Evolutionary conservation across 2,888 invertebrate species (phyloP), one percentile per base, ranked within the genome.

Genomic region (Zele albiditarsus): DNA sequence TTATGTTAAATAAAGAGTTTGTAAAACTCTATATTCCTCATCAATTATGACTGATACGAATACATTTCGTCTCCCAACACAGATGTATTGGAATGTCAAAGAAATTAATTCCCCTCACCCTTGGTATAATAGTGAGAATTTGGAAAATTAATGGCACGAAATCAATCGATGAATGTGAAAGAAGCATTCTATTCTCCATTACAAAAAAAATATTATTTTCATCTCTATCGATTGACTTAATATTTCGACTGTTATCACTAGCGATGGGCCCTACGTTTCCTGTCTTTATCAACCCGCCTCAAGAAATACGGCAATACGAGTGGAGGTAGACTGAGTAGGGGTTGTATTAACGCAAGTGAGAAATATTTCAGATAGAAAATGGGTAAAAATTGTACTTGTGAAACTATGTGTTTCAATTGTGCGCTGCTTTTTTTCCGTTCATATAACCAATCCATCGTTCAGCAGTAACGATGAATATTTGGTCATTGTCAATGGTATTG

Each of bases 391-490:
- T 46, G 16, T 60, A 60, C 28, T 20, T 33, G 27, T 12, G 73
- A 46, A 73, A 53, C 25, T 28, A 27, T 33, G 20, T 23, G 1
- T 23, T 16, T 90, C 92, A 98, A 92, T 98, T 98, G 89, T 98
- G 98, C 67, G 97, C 94, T 3, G 98, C 97, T 71, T 95, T 91
- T 89, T 96, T 96, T n/a, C 98, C 98, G 86, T 94, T 94, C 96
- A 98, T 97, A 85, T 98, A 98, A 1, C 95, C 95, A 83, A 96
- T 95, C 98, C 98, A 98, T 71, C 98, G 90, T 84, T 95, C 94
- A 0, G 97, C 98, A 0, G 97, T 97, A 72, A 93, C 92, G 20
- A 94, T 91, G 78, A 98, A 93, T 73, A 98, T 91, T 0, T 95
- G 94, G 84, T 97, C 96, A 74, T 92, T 92, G 81, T 97, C 96